Percentiles rank a stretch among this genome's conserved stretches.
Evolutionary conservation across 2,888 invertebrate species (phyloP).

Genomic region (Boloria euphrosyne): DNA sequence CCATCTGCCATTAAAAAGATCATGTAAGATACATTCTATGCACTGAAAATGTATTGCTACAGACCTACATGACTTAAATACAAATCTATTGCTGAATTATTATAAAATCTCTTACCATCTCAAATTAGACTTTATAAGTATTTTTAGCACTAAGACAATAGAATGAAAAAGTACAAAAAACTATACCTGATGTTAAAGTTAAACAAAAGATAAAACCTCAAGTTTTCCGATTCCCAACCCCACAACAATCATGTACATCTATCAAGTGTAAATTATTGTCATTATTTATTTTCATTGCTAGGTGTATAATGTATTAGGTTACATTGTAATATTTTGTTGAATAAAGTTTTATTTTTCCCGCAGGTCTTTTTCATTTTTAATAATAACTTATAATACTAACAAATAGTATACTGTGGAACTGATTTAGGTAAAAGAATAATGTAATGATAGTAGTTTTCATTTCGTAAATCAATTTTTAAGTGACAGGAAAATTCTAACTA

Average conservation of each 20-base stretch:
- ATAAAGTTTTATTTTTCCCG: constrained; percentile 40
- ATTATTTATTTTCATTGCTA: constrained; percentile 42
- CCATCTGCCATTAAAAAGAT: constrained; percentile 23
- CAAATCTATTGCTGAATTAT: constrained; percentile 3
- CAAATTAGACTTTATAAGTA: not conserved
- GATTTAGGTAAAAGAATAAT: too few relatives aligned
- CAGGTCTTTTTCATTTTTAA: constrained; percentile 17
- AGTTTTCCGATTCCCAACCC: not conserved
- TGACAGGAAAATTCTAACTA: too few relatives aligned
- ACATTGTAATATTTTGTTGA: constrained; percentile 40
- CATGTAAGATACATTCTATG: constrained; percentile 26
- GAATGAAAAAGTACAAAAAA: not conserved
- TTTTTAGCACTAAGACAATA: not conserved
- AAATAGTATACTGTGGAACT: too few relatives aligned
- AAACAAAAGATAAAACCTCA: not conserved
- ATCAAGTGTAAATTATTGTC: constrained; percentile 36
- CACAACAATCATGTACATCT: constrained; percentile 13
- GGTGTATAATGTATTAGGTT: constrained; percentile 33
- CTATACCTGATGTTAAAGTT: not conserved
- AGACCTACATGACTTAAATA: not conserved
- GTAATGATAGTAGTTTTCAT: too few relatives aligned
- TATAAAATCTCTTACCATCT: not conserved
- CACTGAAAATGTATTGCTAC: not conserved
- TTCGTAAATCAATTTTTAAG: too few relatives aligned
- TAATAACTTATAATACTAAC: not conserved